Evolutionary conservation across 2,797 vertebrate genomes (phyloP).

Genomic region (Brachyrhaphis roseni): DNA sequence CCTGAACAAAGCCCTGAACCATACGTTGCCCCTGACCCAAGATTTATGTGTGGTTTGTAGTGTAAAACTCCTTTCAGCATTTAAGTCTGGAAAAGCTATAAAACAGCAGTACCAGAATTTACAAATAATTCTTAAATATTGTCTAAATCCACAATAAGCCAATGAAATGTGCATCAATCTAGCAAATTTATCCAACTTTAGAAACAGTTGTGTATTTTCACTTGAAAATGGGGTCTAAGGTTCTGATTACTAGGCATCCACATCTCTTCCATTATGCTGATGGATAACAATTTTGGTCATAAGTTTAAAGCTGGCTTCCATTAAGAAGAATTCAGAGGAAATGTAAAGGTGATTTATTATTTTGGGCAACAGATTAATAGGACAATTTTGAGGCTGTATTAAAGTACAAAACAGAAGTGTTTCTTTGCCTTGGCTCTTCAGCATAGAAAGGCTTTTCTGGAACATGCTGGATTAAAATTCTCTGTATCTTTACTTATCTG

Average conservation of each 20-base stretch:
- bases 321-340: not conserved
- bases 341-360: not conserved
- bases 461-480: not conserved
- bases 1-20: not conserved
- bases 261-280: not conserved
- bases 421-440: constrained; percentile 2
- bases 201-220: not conserved
- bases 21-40: not conserved
- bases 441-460: constrained; percentile 22
- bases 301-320: not conserved
- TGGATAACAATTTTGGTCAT: not conserved
- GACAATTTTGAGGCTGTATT: constrained; percentile 29
- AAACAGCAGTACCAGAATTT: not conserved
- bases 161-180: not conserved
- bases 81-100: not conserved
- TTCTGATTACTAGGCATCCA: not conserved
- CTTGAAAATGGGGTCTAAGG: not conserved
- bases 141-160: not conserved
- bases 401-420: constrained; percentile 36
- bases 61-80: not conserved
- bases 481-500: not conserved
- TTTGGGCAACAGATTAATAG: constrained; percentile 14
- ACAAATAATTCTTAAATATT: not conserved
- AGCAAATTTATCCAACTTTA: not conserved
- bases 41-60: not conserved